These are phyloP conservation scores for Sylvia atricapilla DNA, from an alignment of 2,113 vertebrate species.

Conservation along the genomic window DNA sequence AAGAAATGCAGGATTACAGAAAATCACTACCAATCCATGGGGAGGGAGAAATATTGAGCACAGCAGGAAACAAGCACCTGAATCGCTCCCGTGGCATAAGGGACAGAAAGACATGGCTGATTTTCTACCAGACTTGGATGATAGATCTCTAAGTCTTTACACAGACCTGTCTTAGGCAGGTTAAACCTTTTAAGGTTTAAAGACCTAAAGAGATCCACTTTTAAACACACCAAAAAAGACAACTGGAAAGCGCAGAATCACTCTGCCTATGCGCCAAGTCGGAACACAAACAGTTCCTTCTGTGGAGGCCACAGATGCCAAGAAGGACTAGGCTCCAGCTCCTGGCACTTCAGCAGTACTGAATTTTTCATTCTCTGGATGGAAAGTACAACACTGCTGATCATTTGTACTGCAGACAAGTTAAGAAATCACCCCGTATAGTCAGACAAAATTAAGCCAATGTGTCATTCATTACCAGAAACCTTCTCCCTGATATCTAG, in stretches of 20 bases:
- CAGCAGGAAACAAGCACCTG: background rate
- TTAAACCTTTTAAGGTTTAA: background rate
- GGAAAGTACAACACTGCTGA: background rate
- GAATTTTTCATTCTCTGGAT: background rate
- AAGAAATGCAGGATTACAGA: background rate
- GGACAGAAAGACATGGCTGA: background rate
- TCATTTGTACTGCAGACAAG: background rate
- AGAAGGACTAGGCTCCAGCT: background rate
- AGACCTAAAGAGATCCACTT: background rate
- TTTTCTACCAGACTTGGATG: background rate
- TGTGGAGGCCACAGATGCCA: background rate
- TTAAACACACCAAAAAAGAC: background rate
- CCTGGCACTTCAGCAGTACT: background rate
- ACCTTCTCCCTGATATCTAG: background rate
- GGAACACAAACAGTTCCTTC: background rate
- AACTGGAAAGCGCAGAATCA: background rate
- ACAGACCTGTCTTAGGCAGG: background rate
- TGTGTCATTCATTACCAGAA: background rate
- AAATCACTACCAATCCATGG: background rate
- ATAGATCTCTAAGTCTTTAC: background rate
- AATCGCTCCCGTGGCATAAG: background rate
- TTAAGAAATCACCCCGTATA: background rate
- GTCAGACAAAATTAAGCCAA: background rate
- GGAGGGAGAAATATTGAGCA: background rate
- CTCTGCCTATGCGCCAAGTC: background rate